Percentiles rank a stretch among this genome's conserved stretches.
Evolutionary conservation across 2,888 invertebrate species (phyloP).

Genomic region (Conistra vaccinii): DNA sequence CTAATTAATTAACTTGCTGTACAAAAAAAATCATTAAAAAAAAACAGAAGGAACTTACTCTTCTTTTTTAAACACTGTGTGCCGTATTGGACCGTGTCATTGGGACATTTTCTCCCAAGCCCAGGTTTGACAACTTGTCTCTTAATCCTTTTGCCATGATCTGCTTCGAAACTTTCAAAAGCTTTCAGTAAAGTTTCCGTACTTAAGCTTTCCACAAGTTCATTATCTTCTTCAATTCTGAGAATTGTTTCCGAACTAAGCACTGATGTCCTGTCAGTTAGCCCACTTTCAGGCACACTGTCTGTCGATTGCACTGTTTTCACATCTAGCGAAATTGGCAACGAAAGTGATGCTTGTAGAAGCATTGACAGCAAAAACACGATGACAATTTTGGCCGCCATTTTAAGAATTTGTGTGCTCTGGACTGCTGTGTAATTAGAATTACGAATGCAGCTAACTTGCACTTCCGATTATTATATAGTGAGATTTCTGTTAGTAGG

Average conservation of each 20-base stretch:
- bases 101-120: not conserved
- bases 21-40: too few relatives aligned
- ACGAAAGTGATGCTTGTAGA: not conserved
- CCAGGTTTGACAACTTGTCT: accelerated
- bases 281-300: not conserved
- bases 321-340: constrained; percentile 3
- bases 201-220: not conserved
- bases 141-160: not conserved
- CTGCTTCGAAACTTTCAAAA: not conserved
- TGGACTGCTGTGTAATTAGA: accelerated
- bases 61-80: not conserved
- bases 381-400: not conserved
- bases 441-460: not conserved
- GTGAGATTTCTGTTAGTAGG: not conserved
- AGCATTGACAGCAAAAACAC: not conserved
- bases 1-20: too few relatives aligned
- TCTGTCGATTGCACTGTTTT: constrained; percentile 6
- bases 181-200: constrained; percentile 3
- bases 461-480: constrained; percentile 34
- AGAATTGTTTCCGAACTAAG: not conserved
- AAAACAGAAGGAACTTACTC: constrained; percentile 1
- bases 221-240: not conserved
- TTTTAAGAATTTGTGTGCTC: not conserved
- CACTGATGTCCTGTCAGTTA: not conserved
- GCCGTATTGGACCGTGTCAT: not conserved